Percentiles rank a stretch among this genome's conserved stretches.
Conservation (phyloP, 2,888 invertebrate species). For the Hirudinaria manillensis region DNA sequence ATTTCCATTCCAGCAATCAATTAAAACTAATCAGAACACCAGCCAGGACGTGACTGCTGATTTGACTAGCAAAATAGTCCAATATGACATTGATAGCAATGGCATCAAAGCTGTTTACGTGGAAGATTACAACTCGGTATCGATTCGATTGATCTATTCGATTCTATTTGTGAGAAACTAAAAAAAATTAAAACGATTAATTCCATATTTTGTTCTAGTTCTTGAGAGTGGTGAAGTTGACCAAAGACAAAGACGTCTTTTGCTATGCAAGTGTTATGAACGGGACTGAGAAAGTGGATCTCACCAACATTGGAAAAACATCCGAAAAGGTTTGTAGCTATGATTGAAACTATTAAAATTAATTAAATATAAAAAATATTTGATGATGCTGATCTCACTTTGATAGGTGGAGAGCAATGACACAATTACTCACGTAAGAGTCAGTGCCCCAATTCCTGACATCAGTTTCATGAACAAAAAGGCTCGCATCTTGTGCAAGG, state of each 20-base stretch:
- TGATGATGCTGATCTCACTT: too few relatives aligned
- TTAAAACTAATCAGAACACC: background rate
- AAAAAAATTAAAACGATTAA: background rate
- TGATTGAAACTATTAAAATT: too few relatives aligned
- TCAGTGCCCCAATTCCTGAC: background rate
- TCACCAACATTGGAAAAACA: background rate
- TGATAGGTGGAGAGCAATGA: background rate
- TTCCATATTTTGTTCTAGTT: background rate
- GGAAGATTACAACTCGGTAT: constrained; percentile 6
- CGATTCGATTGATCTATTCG: background rate
- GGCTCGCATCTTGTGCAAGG: background rate
- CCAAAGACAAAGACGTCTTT: background rate
- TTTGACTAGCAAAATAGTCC: background rate
- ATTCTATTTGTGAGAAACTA: too few relatives aligned
- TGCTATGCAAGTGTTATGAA: constrained; percentile 11
- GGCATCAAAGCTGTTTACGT: background rate
- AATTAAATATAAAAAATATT: too few relatives aligned
- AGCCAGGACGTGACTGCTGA: background rate
- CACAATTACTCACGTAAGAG: background rate
- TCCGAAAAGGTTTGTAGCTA: background rate
- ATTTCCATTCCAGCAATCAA: background rate
- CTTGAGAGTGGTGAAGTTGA: background rate
- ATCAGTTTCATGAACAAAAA: constrained; percentile 14
- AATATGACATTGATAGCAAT: background rate
- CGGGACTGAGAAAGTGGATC: background rate